Evolutionary conservation across 2,113 vertebrate species (phyloP).

Genomic region (Callospermophilus lateralis): DNA sequence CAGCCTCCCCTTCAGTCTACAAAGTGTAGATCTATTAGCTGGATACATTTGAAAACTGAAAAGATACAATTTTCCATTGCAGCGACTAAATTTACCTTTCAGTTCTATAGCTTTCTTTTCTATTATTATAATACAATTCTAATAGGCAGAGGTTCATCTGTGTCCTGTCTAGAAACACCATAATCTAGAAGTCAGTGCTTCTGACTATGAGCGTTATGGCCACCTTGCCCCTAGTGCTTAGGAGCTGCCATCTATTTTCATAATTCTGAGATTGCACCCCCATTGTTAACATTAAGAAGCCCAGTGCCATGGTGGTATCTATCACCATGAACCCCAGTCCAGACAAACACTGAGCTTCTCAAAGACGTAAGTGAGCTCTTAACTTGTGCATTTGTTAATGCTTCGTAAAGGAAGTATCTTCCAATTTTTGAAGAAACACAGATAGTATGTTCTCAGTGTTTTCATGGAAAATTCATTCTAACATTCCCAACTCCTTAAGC

Average conservation of each 20-base stretch:
- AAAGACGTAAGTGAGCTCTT: background rate
- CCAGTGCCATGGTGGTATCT: background rate
- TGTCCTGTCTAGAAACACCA: background rate
- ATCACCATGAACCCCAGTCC: background rate
- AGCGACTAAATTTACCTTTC: background rate
- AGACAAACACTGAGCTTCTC: background rate
- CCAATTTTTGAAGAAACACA: background rate
- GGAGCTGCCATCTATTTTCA: background rate
- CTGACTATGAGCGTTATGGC: no score
- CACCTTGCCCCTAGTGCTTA: background rate
- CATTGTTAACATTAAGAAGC: background rate
- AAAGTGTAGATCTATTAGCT: background rate
- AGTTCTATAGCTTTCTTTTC: background rate
- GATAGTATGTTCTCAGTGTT: background rate
- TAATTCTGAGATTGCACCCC: background rate
- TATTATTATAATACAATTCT: background rate
- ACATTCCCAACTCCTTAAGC: background rate
- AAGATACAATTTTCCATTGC: background rate
- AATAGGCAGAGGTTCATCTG: background rate
- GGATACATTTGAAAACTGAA: background rate
- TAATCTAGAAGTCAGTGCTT: background rate
- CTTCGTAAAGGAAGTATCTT: background rate
- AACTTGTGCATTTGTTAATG: background rate
- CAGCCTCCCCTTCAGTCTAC: background rate
- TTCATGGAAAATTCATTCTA: background rate